A percentile compares a stretch with the other conserved stretches of the same genome.
These are phyloP conservation scores for Acanthis flammea DNA, from an alignment of 2,797 vertebrate genomes.

Conservation along the genomic window DNA sequence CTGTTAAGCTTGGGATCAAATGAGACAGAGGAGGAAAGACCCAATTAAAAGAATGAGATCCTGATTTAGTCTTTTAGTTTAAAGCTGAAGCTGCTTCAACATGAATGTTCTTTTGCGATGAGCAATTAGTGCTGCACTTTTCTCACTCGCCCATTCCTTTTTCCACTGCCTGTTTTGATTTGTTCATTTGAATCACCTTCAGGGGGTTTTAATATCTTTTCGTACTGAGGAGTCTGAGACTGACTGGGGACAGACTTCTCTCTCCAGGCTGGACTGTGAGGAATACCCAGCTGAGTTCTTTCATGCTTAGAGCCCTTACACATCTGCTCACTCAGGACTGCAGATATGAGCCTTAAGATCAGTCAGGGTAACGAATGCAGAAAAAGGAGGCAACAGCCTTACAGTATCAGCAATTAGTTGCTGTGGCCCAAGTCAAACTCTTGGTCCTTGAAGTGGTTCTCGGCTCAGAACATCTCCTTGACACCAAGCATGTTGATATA, in stretches of 20 bases:
- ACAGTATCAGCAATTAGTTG: neutral
- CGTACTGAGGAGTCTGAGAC: neutral
- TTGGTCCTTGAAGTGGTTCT: neutral
- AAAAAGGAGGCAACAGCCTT: neutral
- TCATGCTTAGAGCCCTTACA: neutral
- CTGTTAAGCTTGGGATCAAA: neutral
- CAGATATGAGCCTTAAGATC: neutral
- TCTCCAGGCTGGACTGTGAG: neutral
- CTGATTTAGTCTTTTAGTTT: neutral
- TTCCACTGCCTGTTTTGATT: neutral
- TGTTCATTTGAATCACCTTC: neutral
- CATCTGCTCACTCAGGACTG: neutral
- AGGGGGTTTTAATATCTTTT: neutral
- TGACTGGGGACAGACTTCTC: neutral
- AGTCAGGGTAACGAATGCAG: neutral
- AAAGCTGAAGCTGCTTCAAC: slow-evolving; percentile 14
- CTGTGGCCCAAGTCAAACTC: neutral
- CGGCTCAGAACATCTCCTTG: neutral
- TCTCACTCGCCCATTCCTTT: neutral
- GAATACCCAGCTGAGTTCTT: neutral
- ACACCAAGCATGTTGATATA: neutral
- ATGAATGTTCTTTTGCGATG: neutral
- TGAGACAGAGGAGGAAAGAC: neutral
- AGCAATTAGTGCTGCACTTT: slow-evolving; percentile 15
- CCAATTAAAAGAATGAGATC: neutral